Evolutionary conservation across 2,797 vertebrate genomes (phyloP).

Genomic region (Enteromius fasciolatus): DNA sequence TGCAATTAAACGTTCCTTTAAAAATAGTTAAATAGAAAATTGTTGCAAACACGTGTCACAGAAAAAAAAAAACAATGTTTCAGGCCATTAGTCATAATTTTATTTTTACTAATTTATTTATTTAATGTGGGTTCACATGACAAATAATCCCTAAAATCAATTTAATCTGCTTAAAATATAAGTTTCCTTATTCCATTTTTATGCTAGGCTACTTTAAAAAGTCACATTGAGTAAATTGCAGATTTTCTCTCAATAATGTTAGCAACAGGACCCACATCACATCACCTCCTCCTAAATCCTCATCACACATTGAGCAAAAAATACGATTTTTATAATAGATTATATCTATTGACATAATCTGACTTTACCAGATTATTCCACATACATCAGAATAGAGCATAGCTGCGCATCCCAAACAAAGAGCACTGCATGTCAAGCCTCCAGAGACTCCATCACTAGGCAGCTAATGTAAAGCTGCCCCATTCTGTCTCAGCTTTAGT

Average conservation of each 20-base stretch:
- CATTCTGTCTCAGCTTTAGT: slow-evolving; percentile 69
- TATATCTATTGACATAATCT: slow-evolving; percentile 9
- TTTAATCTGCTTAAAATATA: background rate
- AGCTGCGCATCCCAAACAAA: slow-evolving; percentile 41
- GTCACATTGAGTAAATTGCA: background rate
- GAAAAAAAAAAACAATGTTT: background rate
- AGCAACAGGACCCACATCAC: background rate
- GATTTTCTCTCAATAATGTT: background rate
- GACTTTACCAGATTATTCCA: slow-evolving; percentile 58
- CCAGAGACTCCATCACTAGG: slow-evolving; percentile 53
- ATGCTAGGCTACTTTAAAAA: background rate
- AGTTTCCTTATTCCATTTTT: background rate
- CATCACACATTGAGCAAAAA: background rate
- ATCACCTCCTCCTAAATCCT: background rate
- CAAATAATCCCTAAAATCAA: background rate
- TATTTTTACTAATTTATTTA: background rate
- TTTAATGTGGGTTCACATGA: background rate
- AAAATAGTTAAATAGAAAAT: background rate
- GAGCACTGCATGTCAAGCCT: slow-evolving; percentile 49
- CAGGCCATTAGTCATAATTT: background rate
- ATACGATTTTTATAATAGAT: background rate
- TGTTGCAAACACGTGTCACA: too few species aligned
- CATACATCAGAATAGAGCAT: slow-evolving; percentile 12
- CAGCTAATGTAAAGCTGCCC: slow-evolving; percentile 52
- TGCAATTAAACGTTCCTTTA: background rate